Conservation (phyloP, 2,888 invertebrate genomes). For the Neuroscelio doddi region DNA sequence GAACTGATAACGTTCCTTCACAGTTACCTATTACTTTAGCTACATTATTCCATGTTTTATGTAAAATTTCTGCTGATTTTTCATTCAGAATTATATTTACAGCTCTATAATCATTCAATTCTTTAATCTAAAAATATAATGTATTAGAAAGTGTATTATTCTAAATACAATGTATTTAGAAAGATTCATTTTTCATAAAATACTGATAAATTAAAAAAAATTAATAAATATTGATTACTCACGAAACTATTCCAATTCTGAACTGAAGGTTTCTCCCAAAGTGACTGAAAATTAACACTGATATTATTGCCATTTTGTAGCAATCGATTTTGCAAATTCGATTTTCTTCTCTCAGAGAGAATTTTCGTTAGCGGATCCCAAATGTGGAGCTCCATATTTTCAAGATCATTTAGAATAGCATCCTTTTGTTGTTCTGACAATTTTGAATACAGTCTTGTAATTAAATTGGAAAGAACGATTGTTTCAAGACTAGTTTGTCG, state of each 20-base stretch:
- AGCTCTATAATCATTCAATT: slow-evolving; percentile 18
- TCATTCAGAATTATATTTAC: slow-evolving; percentile 32
- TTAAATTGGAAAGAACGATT: slow-evolving; percentile 55
- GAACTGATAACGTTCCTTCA: slow-evolving; percentile 49
- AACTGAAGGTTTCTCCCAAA: slow-evolving; percentile 52
- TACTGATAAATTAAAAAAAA: not conserved
- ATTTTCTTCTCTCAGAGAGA: slow-evolving; percentile 45
- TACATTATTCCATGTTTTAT: slow-evolving; percentile 56
- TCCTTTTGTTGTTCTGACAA: slow-evolving; percentile 54
- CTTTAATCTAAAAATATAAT: slow-evolving; percentile 25
- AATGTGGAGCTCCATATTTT: slow-evolving; percentile 31
- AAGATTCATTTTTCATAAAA: not conserved
- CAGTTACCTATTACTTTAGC: slow-evolving; percentile 50
- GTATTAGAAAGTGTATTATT: not conserved
- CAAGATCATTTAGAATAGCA: slow-evolving; percentile 44
- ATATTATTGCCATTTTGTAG: slow-evolving; percentile 26
- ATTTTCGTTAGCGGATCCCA: slow-evolving; percentile 41
- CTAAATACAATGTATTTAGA: not conserved
- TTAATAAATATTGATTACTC: slow-evolving; percentile 27
- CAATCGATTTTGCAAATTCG: slow-evolving; percentile 36
- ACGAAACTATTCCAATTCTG: slow-evolving; percentile 59
- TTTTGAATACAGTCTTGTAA: slow-evolving; percentile 57
- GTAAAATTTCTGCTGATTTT: slow-evolving; percentile 35
- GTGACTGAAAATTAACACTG: slow-evolving; percentile 34
- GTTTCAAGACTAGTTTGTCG: slow-evolving; percentile 54